phyloP scores from a whole-genome alignment of 1,140 invertebrate genomes.

The Lineus longissimus region DNA sequence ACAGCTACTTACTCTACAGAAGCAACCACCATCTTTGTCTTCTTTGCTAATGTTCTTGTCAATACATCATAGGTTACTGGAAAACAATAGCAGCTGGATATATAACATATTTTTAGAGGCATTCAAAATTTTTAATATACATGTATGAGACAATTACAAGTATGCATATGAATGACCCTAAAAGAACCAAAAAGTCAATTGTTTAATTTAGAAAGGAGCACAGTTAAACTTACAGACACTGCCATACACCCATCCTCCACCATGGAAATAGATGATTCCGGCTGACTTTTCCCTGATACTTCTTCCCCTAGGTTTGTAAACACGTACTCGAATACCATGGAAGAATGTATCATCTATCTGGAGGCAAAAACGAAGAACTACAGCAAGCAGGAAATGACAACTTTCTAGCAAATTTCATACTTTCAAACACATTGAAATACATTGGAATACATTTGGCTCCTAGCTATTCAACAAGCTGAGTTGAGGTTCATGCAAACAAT shows the following conservation, averaged over 20 bases:
- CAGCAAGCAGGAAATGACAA: too few relatives aligned
- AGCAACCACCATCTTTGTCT: constrained; percentile 16
- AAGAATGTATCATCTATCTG: constrained; percentile 18
- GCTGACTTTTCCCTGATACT: neutral
- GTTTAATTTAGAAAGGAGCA: neutral
- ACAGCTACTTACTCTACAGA: constrained; percentile 24
- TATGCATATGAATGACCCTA: too few relatives aligned
- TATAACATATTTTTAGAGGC: too few relatives aligned
- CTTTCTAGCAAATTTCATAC: too few relatives aligned
- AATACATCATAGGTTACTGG: constrained; percentile 15
- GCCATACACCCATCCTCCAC: constrained; percentile 20
- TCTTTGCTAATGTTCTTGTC: constrained; percentile 8
- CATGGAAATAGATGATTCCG: constrained; percentile 21
- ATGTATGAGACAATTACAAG: too few relatives aligned
- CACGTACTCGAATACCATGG: constrained; percentile 20
- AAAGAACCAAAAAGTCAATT: too few relatives aligned
- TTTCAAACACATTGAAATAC: too few relatives aligned
- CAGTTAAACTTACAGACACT: constrained; percentile 14
- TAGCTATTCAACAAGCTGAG: too few relatives aligned
- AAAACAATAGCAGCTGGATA: constrained; percentile 1
- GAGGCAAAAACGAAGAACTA: neutral
- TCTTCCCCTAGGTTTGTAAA: constrained; percentile 15
- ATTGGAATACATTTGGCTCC: too few relatives aligned
- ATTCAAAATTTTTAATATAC: too few relatives aligned
- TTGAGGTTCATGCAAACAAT: too few relatives aligned